phyloP scores from a whole-genome alignment of 2,888 invertebrate genomes.

The Pandemis cinnamomeana region DNA sequence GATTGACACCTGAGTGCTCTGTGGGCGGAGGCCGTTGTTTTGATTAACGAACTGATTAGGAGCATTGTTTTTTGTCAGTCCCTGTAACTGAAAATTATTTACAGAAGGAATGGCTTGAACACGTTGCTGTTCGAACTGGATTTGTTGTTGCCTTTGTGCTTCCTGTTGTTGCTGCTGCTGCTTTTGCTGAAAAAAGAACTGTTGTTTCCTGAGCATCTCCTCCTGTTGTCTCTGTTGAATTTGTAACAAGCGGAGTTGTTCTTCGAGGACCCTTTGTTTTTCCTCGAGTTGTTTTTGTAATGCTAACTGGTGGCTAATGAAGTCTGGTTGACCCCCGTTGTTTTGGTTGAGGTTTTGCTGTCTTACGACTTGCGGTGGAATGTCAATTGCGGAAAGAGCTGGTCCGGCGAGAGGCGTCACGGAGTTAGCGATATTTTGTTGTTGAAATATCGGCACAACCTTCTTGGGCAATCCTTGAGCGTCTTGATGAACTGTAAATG shows the following conservation, averaged over 20 bases:
- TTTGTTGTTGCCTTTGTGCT: constrained; percentile 58
- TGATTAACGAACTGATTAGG: constrained; percentile 63
- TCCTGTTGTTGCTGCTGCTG: constrained; percentile 82
- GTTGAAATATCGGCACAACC: constrained; percentile 89
- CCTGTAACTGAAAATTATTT: constrained; percentile 64
- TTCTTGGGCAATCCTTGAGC: constrained; percentile 90
- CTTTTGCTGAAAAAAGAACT: constrained; percentile 82
- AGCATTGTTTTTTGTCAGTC: constrained; percentile 62
- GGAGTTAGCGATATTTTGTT: constrained; percentile 59
- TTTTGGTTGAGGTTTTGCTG: constrained; percentile 46
- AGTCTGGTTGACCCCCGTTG: constrained; percentile 58
- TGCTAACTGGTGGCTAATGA: constrained; percentile 68
- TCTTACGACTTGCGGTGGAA: constrained; percentile 43
- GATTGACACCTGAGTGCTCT: constrained; percentile 73
- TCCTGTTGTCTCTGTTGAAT: constrained; percentile 89
- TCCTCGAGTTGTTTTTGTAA: constrained; percentile 84
- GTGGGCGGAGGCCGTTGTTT: constrained; percentile 58
- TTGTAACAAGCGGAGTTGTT: constrained; percentile 87
- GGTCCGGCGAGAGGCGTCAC: constrained; percentile 52
- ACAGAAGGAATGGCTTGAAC: constrained; percentile 64
- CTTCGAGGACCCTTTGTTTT: constrained; percentile 88
- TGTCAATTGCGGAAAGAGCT: constrained; percentile 51
- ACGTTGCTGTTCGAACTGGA: constrained; percentile 64
- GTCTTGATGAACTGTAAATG: constrained; percentile 94
- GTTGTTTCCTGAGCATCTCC: constrained; percentile 86